Evolutionary conservation across 2,113 vertebrate species (phyloP), one percentile per base, ranked within the genome.

Genomic region (Phalacrocorax brasilianus): DNA sequence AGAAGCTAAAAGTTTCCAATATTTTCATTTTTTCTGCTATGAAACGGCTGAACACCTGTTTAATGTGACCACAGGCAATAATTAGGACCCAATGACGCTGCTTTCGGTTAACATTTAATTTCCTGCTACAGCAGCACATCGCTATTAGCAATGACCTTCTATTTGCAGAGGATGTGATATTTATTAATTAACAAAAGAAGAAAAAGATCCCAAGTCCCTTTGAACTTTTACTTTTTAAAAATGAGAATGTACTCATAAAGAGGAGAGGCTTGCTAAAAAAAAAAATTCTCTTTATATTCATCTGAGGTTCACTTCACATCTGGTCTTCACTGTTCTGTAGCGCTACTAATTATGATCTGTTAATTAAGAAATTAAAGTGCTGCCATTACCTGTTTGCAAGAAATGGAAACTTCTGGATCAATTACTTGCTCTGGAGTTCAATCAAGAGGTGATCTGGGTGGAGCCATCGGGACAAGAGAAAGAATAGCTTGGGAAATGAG

Each of bases 21-120:
- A 87, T 78, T 88, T 94, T 71, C 80, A 80, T 94, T 94, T 94
- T 94, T 87, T 86, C 94, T 58, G 93, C 93, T 92, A 66, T 89
- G 94, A 93, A 94, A 96, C 70, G 63, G 55, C 44, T 90, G 83
- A 97, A 97, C 98, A 98, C 97, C 97, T 98, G 97, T 94, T 97
- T 97, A 97, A 98, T 97, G 96, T 96, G 93, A 94, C 97, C 97
- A 95, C 45, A 93, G 95, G 94, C 97, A 97, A 94, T 93, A 95
- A 98, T 97, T 97, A 97, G 97, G 89, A 95, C 68, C 50, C 79
- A 95, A 56, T 44, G 81, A 95, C 0, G 35, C 95, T 91, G 96
- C 67, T 92, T 95, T 74, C 3, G 7, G 75, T 91, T 93, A 89
- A 74, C 88, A 94, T 96, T 88, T 94, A 95, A 93, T 94, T 89